Conservation (phyloP, 2,888 invertebrate species). For the Cordylochernes scorpioides region DNA sequence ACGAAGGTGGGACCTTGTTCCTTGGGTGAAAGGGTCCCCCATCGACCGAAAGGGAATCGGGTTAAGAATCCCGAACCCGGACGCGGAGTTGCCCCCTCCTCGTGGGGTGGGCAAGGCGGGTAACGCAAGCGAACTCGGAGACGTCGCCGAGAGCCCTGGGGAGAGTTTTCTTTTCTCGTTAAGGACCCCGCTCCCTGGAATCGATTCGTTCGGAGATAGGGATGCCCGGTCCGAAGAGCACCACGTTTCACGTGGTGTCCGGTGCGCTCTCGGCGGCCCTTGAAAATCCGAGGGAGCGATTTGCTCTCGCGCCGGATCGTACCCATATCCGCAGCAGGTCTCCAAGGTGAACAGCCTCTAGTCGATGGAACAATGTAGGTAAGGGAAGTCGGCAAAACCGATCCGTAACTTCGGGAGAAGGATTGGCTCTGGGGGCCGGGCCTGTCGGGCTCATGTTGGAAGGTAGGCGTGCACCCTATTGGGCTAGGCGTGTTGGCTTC, state of each 20-base stretch:
- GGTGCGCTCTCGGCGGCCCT: conserved; percentile 19
- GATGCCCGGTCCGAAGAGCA: conserved; percentile 21
- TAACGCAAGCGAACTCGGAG: conserved; percentile 22
- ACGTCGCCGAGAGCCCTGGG: conserved; percentile 20
- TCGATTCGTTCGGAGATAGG: conserved; percentile 23
- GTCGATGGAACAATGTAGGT: conserved; percentile 38
- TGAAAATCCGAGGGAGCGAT: conserved; percentile 20
- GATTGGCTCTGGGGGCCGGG: conserved; percentile 44
- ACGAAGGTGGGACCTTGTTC: conserved; percentile 14
- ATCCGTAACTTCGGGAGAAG: conserved; percentile 33
- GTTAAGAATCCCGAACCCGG: conserved; percentile 20
- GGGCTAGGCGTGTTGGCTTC: conserved; percentile 34
- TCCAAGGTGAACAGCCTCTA: conserved; percentile 41
- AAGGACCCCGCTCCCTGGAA: conserved; percentile 23
- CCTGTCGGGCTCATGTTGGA: conserved; percentile 31
- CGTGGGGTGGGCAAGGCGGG: conserved; percentile 16
- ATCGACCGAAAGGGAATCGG: conserved; percentile 19
- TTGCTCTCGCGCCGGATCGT: conserved; percentile 13
- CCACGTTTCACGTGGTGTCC: conserved; percentile 22
- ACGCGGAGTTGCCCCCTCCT: conserved; percentile 18
- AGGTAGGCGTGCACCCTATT: conserved; percentile 19
- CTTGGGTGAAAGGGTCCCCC: conserved; percentile 15
- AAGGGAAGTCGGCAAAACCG: conserved; percentile 40
- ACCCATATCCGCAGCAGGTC: conserved; percentile 42
- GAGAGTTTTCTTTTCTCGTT: conserved; percentile 26